Base-by-base conservation (phyloP, 2,797 vertebrate species). In the Argentina silus region DNA sequence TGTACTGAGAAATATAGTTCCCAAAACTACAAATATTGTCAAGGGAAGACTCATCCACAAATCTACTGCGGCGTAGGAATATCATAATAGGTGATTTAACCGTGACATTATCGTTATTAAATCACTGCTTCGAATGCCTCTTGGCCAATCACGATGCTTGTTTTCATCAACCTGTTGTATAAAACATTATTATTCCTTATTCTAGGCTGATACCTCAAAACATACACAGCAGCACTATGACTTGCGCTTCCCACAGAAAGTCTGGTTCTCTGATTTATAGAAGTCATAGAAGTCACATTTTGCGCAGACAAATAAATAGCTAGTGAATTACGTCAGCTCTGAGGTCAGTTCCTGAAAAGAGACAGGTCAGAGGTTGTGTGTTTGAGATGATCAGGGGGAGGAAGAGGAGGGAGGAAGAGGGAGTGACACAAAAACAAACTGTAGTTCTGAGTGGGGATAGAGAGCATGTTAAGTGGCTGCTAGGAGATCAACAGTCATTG, bases 261-360 rank as follows among this genome's bases (percentile, higher is more conserved):
- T 36, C 27, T 70, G 67, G 67, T 6, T 62, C 63, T 81, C 17
- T 70, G 78, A 87, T 84, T 84, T 76, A 85, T 84, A 60, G 55
- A 61, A 55, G 70, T 55, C 70, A 61, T 27, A 65, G 65, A 63
- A 83, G 77, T 86, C 73, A 69, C 68, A 81, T 84, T 72, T 86
- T 67, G 78, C 68, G 70, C 66, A 84, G 64, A 78, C 65, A 86
- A 86, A 72, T 80, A 75, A 66, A 19, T 21, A 59, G 56, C 61
- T 23, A 36, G 64, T 77, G 74, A 81, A 77, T 51, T 78, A 79
- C 69, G 70, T 43, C 50, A 75, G 69, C 6, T 65, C 67, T 79
- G n/a, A 23, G 19, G 66, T 72, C 74, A 78, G 27, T 69, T 7
- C 42, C 63, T 71, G 67, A 74, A 78, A 56, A 72, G 61, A 64